Conservation (phyloP, 2,797 vertebrate genomes). For the Vireo griseus region DNA sequence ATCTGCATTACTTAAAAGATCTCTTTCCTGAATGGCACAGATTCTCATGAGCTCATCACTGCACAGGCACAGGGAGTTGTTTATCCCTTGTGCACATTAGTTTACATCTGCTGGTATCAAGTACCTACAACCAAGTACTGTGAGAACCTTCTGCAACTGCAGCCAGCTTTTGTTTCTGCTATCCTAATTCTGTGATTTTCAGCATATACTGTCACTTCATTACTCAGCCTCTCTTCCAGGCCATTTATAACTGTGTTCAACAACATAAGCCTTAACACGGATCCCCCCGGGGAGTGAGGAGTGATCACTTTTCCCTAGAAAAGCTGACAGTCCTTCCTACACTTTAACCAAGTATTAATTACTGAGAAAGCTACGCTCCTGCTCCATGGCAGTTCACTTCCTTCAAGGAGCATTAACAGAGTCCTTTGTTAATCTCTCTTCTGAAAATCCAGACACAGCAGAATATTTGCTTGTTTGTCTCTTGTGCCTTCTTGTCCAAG, state of each 20-base stretch:
- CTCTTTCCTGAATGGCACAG: background rate
- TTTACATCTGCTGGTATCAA: background rate
- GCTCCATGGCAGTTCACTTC: background rate
- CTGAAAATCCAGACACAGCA: background rate
- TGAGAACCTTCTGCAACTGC: background rate
- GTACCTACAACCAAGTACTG: background rate
- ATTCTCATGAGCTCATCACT: background rate
- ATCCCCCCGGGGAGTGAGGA: background rate
- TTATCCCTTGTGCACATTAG: background rate
- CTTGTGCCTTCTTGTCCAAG: background rate
- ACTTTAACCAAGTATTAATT: background rate
- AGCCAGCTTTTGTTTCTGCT: background rate
- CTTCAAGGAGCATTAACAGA: background rate
- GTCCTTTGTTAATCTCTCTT: background rate
- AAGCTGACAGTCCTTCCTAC: background rate
- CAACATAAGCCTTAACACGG: background rate
- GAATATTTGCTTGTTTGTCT: background rate
- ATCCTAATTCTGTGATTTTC: background rate
- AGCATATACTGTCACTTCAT: background rate
- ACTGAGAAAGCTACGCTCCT: background rate
- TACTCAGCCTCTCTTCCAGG: background rate
- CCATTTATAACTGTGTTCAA: background rate
- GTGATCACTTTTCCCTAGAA: background rate
- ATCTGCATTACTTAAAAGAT: background rate
- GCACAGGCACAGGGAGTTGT: background rate